Conservation (phyloP, 2,113 vertebrate genomes). For the Pagrus major region DNA sequence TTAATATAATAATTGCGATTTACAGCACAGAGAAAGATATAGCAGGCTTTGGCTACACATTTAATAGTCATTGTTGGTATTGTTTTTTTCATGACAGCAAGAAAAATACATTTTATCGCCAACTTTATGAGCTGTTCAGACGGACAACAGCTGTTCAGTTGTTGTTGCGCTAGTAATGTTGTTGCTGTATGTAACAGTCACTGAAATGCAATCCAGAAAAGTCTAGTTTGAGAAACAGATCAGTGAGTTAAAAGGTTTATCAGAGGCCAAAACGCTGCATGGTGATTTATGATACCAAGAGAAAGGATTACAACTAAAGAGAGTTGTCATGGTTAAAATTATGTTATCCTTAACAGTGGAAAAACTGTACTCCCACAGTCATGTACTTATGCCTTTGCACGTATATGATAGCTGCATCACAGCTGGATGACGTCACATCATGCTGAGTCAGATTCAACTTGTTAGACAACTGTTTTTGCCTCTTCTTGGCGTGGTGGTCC, state of each 20-base stretch:
- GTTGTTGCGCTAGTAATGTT: too few species aligned
- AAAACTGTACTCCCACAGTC: not conserved
- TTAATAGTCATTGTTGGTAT: constrained; percentile 1
- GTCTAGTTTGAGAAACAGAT: not conserved
- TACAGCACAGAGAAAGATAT: not conserved
- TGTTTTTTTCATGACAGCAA: not conserved
- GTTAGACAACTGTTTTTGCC: too few species aligned
- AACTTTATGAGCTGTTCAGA: not conserved
- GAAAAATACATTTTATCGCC: not conserved
- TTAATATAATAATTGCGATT: not conserved
- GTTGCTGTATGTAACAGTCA: not conserved
- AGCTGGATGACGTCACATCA: not conserved
- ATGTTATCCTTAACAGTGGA: too few species aligned
- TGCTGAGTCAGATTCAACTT: not conserved
- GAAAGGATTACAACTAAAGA: not conserved
- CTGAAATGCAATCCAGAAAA: not conserved
- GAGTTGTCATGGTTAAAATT: not conserved
- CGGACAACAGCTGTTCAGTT: constrained; percentile 8
- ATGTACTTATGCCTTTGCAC: not conserved
- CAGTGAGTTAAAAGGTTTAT: not conserved
- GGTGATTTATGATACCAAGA: not conserved
- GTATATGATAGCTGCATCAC: not conserved
- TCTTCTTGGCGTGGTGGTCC: not conserved
- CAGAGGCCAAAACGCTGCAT: too few species aligned
- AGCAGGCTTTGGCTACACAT: not conserved